A percentile compares a stretch with the other conserved stretches of the same genome.
Evolutionary conservation across 2,888 invertebrate species (phyloP).

Genomic region (Ornithoptera priamus): DNA sequence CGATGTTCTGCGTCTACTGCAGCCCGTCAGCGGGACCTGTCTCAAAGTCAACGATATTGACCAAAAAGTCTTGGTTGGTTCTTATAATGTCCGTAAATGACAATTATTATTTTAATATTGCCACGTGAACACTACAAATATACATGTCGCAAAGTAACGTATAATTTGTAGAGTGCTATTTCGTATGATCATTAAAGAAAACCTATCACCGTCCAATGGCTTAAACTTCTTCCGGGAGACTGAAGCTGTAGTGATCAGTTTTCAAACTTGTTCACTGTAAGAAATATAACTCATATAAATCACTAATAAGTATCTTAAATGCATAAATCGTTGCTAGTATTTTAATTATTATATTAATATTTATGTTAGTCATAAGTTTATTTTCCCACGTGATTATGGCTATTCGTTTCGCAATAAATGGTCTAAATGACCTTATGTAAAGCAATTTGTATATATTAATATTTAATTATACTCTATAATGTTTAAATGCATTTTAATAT

Average conservation of each 20-base stretch:
- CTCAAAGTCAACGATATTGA: conserved; percentile 77
- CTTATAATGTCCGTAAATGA: not conserved
- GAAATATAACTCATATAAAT: not conserved
- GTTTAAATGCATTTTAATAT: too few species aligned
- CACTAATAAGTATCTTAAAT: not conserved
- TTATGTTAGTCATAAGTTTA: not conserved
- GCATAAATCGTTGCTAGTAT: not conserved
- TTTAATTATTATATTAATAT: not conserved
- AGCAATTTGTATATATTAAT: not conserved
- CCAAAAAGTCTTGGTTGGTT: conserved; percentile 49
- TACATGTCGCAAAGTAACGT: not conserved
- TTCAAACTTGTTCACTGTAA: not conserved
- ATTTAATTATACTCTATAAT: too few species aligned
- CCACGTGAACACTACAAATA: too few species aligned
- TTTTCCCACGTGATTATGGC: not conserved
- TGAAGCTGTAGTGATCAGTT: not conserved
- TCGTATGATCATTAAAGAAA: too few species aligned
- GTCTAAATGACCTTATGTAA: not conserved
- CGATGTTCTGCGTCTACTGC: conserved; percentile 94
- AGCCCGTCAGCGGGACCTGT: conserved; percentile 96
- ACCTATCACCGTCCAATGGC: too few species aligned
- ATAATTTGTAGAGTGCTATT: too few species aligned
- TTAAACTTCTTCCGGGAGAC: too few species aligned
- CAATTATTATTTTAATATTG: not conserved
- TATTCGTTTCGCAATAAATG: not conserved